A percentile compares a stretch with the other conserved stretches of the same genome.
phyloP scores from a whole-genome alignment of 2,888 invertebrate genomes.

The Hirtodrosophila trivittata region DNA sequence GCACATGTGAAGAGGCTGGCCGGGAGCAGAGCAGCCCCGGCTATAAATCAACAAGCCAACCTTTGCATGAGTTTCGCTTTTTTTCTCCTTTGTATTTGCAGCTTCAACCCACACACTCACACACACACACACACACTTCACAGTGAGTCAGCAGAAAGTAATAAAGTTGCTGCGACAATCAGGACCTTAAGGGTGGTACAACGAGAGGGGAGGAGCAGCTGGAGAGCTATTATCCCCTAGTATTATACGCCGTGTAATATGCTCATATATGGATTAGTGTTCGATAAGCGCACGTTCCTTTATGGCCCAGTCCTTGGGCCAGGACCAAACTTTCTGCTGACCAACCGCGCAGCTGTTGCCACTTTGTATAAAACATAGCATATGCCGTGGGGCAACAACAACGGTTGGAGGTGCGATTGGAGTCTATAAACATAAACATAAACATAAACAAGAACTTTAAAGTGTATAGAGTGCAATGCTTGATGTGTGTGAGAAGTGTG shows the following conservation, averaged over 20 bases:
- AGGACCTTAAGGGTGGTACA: neutral
- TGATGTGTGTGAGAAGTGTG: constrained; percentile 28
- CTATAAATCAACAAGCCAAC: constrained; percentile 74
- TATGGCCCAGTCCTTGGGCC: constrained; percentile 12
- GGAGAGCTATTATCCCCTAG: constrained; percentile 44
- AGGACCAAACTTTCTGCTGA: constrained; percentile 35
- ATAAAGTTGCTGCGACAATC: constrained; percentile 56
- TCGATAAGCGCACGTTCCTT: constrained; percentile 54
- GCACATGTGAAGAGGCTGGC: constrained; percentile 54
- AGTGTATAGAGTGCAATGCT: constrained; percentile 26
- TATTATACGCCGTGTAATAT: constrained; percentile 40
- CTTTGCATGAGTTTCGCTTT: constrained; percentile 73
- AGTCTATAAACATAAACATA: constrained; percentile 34
- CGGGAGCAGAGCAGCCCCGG: constrained; percentile 23
- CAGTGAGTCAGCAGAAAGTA: constrained; percentile 72
- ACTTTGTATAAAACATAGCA: constrained; percentile 16
- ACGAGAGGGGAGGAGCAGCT: neutral
- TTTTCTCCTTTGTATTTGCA: constrained; percentile 11
- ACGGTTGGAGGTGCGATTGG: constrained; percentile 29
- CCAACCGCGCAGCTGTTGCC: constrained; percentile 44
- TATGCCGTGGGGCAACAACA: constrained; percentile 19
- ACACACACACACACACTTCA: neutral
- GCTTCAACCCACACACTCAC: constrained; percentile 2
- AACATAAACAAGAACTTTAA: constrained; percentile 40
- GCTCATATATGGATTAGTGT: constrained; percentile 71